Conservation (phyloP, 1,140 invertebrate species). For the Trigoniulus corallinus region DNA sequence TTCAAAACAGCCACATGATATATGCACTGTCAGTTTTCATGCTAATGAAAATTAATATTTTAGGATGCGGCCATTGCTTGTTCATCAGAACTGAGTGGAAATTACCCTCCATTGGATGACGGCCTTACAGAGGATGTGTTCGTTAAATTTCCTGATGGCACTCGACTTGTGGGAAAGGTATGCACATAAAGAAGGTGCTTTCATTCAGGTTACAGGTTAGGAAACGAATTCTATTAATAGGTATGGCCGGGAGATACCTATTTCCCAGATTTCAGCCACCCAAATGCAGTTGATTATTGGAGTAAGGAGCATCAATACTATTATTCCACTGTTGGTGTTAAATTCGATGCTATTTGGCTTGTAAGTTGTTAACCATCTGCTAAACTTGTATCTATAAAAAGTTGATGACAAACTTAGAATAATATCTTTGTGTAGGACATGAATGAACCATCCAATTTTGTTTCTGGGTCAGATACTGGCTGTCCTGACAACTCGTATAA, state of each 20-base stretch:
- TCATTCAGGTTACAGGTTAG: not conserved
- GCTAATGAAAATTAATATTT: not conserved
- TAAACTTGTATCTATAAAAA: not conserved
- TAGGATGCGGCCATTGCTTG: not conserved
- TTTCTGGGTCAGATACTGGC: not conserved
- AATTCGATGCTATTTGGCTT: not conserved
- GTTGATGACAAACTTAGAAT: not conserved
- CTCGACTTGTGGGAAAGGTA: not conserved
- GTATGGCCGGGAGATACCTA: not conserved
- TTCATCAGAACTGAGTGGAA: not conserved
- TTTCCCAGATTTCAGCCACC: not conserved
- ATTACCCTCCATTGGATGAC: not conserved
- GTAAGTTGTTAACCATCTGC: not conserved
- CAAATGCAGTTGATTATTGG: not conserved
- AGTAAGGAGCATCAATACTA: not conserved
- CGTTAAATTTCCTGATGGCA: not conserved
- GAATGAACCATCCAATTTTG: not conserved
- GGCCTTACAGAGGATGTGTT: not conserved
- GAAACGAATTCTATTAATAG: not conserved
- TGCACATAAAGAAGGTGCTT: not conserved
- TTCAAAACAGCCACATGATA: not conserved
- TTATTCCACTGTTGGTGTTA: not conserved
- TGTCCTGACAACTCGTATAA: not conserved
- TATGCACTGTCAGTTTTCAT: not conserved
- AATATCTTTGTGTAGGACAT: not conserved